These are phyloP conservation scores for Caenorhabditis remanei DNA, from an alignment of 1,140 invertebrate genomes.

Conservation along the genomic window DNA sequence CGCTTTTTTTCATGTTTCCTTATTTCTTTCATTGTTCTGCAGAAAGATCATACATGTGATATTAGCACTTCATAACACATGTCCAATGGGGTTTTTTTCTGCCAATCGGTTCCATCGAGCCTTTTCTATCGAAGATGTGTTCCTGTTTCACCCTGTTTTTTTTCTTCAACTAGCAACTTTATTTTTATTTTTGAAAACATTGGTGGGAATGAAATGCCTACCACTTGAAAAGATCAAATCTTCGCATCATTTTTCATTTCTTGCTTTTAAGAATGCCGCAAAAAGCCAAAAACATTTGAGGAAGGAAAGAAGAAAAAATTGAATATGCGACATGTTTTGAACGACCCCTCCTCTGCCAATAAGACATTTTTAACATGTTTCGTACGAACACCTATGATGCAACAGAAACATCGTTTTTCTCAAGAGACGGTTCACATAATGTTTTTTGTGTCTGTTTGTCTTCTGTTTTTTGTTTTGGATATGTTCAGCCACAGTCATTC, in stretches of 20 bases:
- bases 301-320: constrained; percentile 22
- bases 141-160: background rate
- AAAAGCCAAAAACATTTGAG: constrained; percentile 18
- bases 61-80: constrained; percentile 29
- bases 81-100: background rate
- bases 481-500: background rate
- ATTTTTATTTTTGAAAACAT: background rate
- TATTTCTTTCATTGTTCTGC: constrained; percentile 26
- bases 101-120: too few species aligned
- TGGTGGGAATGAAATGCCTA: background rate
- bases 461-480: background rate
- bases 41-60: constrained; percentile 42
- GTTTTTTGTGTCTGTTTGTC: background rate
- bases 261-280: constrained; percentile 25
- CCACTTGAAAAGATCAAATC: constrained; percentile 20
- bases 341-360: background rate
- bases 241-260: constrained; percentile 16
- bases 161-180: background rate
- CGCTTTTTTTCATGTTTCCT: constrained; percentile 26
- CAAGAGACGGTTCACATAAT: background rate
- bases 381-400: too few species aligned
- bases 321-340: background rate
- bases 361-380: too few species aligned
- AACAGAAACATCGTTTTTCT: background rate
- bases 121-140: background rate